Conservation (phyloP, 2,888 invertebrate species). For the Rutpela maculata region DNA sequence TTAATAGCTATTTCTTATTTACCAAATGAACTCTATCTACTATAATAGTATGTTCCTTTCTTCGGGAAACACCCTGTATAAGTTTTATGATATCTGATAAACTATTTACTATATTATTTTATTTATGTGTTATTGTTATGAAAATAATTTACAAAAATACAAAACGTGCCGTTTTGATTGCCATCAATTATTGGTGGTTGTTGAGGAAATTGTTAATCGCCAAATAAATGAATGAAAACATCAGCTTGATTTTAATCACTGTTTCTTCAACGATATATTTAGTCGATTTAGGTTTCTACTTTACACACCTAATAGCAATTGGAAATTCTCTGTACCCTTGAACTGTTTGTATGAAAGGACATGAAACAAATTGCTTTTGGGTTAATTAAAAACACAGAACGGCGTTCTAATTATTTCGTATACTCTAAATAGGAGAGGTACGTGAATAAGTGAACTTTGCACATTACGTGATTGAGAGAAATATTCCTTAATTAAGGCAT, state of each 20-base stretch:
- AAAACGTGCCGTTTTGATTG: no score
- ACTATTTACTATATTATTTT: no score
- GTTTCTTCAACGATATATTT: not conserved
- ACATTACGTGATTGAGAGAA: constrained; percentile 12
- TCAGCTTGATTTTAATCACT: not conserved
- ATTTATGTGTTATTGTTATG: no score
- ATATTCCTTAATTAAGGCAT: constrained; percentile 27
- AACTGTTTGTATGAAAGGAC: not conserved
- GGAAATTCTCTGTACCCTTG: not conserved
- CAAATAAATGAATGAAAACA: not conserved
- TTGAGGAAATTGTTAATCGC: not conserved
- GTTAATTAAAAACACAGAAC: not conserved
- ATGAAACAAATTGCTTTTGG: not conserved
- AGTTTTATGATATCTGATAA: no score
- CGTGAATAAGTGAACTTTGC: constrained; percentile 1
- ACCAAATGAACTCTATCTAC: no score
- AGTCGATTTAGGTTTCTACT: not conserved
- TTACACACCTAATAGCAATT: not conserved
- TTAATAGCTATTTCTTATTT: no score
- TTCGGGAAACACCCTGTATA: no score
- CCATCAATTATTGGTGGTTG: not conserved
- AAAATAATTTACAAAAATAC: no score
- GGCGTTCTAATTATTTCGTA: not conserved
- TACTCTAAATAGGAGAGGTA: not conserved
- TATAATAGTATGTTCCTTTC: no score